Evolutionary conservation across 2,888 invertebrate genomes (phyloP), one percentile per base, ranked within the genome.

Genomic region (Brassicogethes aeneus): DNA sequence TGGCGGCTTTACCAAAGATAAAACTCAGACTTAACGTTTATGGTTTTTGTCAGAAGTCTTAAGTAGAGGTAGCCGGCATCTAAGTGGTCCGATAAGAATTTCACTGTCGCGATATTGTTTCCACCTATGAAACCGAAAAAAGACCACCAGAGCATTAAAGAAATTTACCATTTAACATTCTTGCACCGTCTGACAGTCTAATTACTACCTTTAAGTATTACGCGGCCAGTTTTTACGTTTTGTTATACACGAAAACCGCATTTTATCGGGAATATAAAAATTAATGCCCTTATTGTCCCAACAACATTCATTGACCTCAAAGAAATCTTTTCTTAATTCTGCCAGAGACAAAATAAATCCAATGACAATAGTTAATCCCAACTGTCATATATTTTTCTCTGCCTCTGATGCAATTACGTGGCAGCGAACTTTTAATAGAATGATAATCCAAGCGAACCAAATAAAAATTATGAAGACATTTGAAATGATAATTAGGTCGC

Each of bases 31-130:
- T 51, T 50, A 44, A 50, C 45, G 49, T 53, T 55, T 59, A 23
- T 23, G 60, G 58, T 60, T 59, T 55, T 54, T 59, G 58, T 61
- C 58, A 60, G 54, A 54, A 51, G n/a, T 52, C 48, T 47, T 58
- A 59, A 59, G 51, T 56, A 61, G 23, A 23, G 57, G 48, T 48
- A 51, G 50, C 46, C 41, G 37, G 33, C 17, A 5, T 17, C n/a
- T 15, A 23, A 23, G 23, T 23, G 23, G 23, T 23, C 10, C 10
- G 23, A 23, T 23, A 23, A 23, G 23, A 23, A 23, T 23, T 23
- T 23, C 5, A 7, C 5, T 23, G 23, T 23, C 23, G 10, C 23
- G 23, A 7, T 23, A 10, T 23, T 23, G 5, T 23, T 23, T 23
- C 23, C 23, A 23, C 23, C 23, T 23, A 7, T 10, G 23, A 23